Conservation (phyloP, 1,140 invertebrate genomes). For the Patella vulgata region DNA sequence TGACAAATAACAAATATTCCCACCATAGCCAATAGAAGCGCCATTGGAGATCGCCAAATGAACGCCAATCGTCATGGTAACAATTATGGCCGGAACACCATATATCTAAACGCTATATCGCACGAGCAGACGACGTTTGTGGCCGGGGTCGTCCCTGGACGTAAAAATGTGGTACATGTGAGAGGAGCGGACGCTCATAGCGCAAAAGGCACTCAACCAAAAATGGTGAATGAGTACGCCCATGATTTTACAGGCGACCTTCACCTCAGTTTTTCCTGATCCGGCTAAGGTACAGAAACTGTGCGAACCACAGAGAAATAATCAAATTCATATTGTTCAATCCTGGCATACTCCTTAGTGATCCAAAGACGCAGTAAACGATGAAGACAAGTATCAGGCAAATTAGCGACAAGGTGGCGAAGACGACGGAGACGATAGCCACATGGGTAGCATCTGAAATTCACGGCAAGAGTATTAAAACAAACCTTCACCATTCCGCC, state of each 20-base stretch:
- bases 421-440: conserved; percentile 54
- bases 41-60: conserved; percentile 25
- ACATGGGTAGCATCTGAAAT: conserved; percentile 11
- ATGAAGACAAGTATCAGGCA: conserved; percentile 66
- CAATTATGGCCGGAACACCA: conserved; percentile 24
- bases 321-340: conserved; percentile 68
- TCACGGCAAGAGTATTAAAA: background rate
- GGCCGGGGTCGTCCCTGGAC: background rate
- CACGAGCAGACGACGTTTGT: conserved; percentile 17
- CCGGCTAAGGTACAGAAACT: conserved; percentile 67
- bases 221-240: conserved; percentile 89
- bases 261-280: conserved; percentile 28
- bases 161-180: conserved; percentile 69
- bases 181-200: conserved; percentile 91
- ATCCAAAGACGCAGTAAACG: conserved; percentile 62
- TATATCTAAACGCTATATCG: conserved; percentile 29
- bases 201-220: conserved; percentile 91
- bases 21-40: conserved; percentile 33
- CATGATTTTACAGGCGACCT: conserved; percentile 65
- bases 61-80: conserved; percentile 21
- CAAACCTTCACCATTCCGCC: conserved; percentile 1
- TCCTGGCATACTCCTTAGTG: conserved; percentile 67
- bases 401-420: conserved; percentile 61
- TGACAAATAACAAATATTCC: conserved; percentile 35
- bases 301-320: conserved; percentile 63